Conservation (phyloP, 2,888 invertebrate genomes). For the Himalopsyche kuldschensis region DNA sequence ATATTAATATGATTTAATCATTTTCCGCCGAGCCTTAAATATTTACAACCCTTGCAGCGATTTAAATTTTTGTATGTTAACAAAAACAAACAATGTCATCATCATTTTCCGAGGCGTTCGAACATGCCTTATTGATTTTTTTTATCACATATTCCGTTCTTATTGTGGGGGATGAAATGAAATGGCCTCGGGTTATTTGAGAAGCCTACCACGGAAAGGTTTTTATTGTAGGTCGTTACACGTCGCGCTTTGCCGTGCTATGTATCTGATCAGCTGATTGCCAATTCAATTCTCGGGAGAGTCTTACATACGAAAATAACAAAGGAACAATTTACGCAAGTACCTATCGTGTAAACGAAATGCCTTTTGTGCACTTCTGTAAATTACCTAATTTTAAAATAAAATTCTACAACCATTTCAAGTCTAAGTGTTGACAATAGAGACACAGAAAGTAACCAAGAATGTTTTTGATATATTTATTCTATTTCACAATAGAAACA, state of each 20-base stretch:
- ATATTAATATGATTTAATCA: no score
- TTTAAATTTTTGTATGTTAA: not conserved
- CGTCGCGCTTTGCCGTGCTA: not conserved
- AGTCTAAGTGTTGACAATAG: no score
- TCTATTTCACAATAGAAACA: no score
- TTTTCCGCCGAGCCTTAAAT: not conserved
- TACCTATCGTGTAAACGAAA: not conserved
- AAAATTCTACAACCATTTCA: not conserved
- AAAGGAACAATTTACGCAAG: not conserved
- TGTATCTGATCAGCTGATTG: slow-evolving; percentile 1
- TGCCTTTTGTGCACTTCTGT: not conserved
- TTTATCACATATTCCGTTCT: not conserved
- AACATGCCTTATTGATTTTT: not conserved
- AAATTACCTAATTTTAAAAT: not conserved
- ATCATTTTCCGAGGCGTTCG: not conserved
- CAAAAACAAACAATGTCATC: not conserved
- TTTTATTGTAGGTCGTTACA: not conserved
- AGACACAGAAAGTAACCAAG: no score
- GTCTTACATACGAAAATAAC: not conserved
- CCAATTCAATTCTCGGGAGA: not conserved
- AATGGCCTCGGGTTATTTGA: not conserved
- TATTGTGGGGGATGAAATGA: not conserved
- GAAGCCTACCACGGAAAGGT: not conserved
- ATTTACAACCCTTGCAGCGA: not conserved
- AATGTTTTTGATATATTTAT: no score